Evolutionary conservation across 2,888 invertebrate species (phyloP), one percentile per base, ranked within the genome.

Genomic region (Incurvaria masculella): DNA sequence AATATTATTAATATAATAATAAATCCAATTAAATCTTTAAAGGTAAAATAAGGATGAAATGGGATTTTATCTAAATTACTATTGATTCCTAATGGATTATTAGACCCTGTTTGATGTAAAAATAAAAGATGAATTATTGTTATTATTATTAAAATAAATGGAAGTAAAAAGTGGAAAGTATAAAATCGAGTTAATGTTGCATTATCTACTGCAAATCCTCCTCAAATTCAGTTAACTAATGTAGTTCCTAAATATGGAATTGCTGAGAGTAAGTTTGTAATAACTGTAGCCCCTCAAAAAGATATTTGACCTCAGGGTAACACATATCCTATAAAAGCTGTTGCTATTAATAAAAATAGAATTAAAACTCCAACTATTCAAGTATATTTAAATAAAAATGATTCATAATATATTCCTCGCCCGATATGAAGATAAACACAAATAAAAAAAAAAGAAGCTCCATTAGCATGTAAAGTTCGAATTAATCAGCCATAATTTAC

Each of bases 251-350:
- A 59, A 55, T 84, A 87, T 0, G 89, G 88, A 10, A 89, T 81
- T 2, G 87, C 86, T 0, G 89, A 88, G 52, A 89, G 51, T 57
- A 90, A 58, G 61, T 88, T 89, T 26, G 87, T 88, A 83, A 89
- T 89, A n/a, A 89, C 87, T 38, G 88, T 88, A 0, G 88, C 88
- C 2, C 87, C 88, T 81, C 89, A 89, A 65, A 87, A 89, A 1
- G 88, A 89, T 82, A 90, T 90, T 85, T 90, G 88, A 6, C 88
- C 88, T 69, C 89, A 89, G 1, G 88, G 88, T 59, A 89, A 54
- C 0, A 89, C 87, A 75, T 91, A 91, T 0, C 89, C 89, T 79
- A 89, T 72, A 66, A 91, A 91, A 19, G 87, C 87, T 44, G 87
- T 85, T 61, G 69, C 83, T 82, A 90, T 90, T 53, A 82, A 66